Evolutionary conservation across 2,888 invertebrate species (phyloP), one percentile per base, ranked within the genome.

Genomic region (Blomia tropicalis): DNA sequence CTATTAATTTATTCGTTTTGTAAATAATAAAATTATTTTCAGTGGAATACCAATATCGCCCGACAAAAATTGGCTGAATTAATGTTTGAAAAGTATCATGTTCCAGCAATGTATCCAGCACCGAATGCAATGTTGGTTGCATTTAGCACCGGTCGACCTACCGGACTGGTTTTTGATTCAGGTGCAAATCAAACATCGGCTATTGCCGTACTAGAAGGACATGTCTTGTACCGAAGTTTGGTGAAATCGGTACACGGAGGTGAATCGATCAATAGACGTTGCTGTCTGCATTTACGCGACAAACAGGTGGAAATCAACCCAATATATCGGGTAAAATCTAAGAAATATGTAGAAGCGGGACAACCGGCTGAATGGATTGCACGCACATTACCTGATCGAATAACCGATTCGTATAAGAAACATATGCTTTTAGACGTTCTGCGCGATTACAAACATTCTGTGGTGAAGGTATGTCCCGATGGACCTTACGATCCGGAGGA

Each of bases 361-460:
- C 30, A 54, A 54, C 2, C 29, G 1, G 30, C 54, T 17, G 29
- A 19, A 19, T 54, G 54, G 54, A 54, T 2, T 27, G 17, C 14
- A 22, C 17, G 31, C 2, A 19, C n/a, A n/a, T 7, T 44, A 7
- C 47, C 47, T 19, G 47, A 44, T n/a, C n/a, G 56, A n/a, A 14
- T 90, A 1, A 82, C 89, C 0, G 86, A 90, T 1, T 87, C 91
- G 0, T 99, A 92, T 87, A 89, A 92, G 71, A 87, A 89, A 71
- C 95, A 91, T 72, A 93, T 95, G 93, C 81, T 86, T 1, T 92
- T 90, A 71, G 79, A 73, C 75, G 71, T 78, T 5, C 73, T 83
- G 65, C 82, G 82, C 73, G 83, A 84, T 72, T 82, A 82, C 69
- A 80, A 82, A 68, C 78, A 81, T 59, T 78, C 81, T 54, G 80